A percentile compares a stretch with the other conserved stretches of the same genome.
phyloP scores from a whole-genome alignment of 2,797 vertebrate species.

The Hozukius guyotensis region DNA sequence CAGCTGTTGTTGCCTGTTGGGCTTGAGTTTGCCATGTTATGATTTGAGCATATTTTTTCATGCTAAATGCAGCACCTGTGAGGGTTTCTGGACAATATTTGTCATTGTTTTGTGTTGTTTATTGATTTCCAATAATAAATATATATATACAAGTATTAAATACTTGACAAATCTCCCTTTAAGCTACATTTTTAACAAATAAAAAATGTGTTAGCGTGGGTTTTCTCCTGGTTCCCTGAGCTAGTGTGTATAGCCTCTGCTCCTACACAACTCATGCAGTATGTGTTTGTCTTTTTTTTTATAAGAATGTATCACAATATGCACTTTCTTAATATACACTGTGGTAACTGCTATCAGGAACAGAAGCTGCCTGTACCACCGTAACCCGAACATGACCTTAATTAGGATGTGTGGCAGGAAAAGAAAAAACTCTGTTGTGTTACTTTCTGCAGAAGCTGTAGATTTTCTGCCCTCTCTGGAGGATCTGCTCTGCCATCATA shows the following conservation, averaged over 20 bases:
- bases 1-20: too few species aligned
- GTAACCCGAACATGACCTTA: slow-evolving; percentile 16
- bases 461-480: slow-evolving; percentile 22
- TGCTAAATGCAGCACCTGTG: too few species aligned
- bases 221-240: too few species aligned
- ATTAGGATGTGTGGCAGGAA: slow-evolving; percentile 3
- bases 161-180: neutral
- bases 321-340: neutral
- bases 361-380: neutral
- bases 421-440: slow-evolving; percentile 2
- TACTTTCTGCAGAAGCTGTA: neutral
- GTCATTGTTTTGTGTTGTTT: neutral
- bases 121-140: neutral
- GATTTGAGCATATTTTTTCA: too few species aligned
- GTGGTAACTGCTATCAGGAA: neutral
- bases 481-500: slow-evolving; percentile 34
- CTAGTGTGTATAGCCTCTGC: neutral
- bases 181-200: neutral
- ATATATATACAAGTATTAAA: neutral
- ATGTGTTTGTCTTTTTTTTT: neutral
- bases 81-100: neutral
- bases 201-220: neutral
- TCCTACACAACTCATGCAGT: neutral
- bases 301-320: neutral
- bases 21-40: too few species aligned